Conservation (phyloP, 2,113 vertebrate species). For the Sarotherodon lohbergeri region DNA sequence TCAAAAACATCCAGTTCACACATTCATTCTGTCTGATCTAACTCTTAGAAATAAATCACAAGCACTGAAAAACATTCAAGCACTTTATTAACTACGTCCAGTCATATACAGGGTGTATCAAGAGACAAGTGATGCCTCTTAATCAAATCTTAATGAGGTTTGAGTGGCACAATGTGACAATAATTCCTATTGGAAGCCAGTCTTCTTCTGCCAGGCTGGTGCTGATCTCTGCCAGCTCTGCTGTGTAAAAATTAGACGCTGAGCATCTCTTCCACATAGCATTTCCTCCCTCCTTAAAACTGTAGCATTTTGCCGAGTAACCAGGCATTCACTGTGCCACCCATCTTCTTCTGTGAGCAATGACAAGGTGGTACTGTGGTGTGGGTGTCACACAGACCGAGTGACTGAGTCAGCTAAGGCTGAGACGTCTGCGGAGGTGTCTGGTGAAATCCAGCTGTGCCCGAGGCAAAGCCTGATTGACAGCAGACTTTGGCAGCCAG, state of each 20-base stretch:
- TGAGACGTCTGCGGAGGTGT: slow-evolving; percentile 66
- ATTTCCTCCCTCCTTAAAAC: not conserved
- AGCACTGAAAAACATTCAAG: not conserved
- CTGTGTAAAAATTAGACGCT: not conserved
- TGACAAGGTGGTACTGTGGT: not conserved
- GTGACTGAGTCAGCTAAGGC: slow-evolving; percentile 9
- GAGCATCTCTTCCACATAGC: not conserved
- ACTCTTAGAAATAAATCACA: not conserved
- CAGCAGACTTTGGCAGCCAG: slow-evolving; percentile 75
- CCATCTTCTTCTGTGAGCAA: not conserved
- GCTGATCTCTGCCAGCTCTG: not conserved
- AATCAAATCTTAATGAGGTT: slow-evolving; percentile 25
- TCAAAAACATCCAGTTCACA: not conserved
- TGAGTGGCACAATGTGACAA: slow-evolving; percentile 11
- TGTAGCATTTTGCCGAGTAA: not conserved
- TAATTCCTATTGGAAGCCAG: slow-evolving; percentile 48
- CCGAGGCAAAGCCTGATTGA: slow-evolving; percentile 68
- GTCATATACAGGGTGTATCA: not conserved
- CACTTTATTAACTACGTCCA: slow-evolving; percentile 19
- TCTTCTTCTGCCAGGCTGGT: not conserved
- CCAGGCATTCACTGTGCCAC: not conserved
- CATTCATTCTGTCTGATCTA: not conserved
- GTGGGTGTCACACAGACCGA: not conserved
- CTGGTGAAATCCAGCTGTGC: slow-evolving; percentile 74
- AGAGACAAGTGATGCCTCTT: not conserved